These are phyloP conservation scores for Sphaerophoria taeniata DNA, from an alignment of 2,888 invertebrate species.

Conservation along the genomic window DNA sequence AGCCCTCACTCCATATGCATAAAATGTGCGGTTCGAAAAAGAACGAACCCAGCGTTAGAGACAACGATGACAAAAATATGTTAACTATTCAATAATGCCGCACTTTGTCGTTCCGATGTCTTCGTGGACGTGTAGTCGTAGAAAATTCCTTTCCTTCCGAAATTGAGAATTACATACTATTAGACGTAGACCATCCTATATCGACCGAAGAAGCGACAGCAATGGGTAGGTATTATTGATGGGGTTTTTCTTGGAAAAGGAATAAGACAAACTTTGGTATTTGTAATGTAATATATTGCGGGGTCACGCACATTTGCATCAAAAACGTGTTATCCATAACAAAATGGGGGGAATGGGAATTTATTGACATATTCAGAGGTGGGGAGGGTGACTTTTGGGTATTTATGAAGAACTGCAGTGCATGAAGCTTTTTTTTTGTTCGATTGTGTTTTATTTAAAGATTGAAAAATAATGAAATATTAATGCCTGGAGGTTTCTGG, in stretches of 20 bases:
- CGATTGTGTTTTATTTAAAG: neutral
- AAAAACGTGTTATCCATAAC: conserved; percentile 45
- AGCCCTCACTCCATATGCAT: conserved; percentile 11
- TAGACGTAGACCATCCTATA: neutral
- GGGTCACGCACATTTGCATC: conserved; percentile 63
- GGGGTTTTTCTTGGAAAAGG: neutral
- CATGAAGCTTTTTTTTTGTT: conserved; percentile 3
- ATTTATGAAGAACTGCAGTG: neutral
- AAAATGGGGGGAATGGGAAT: conserved; percentile 28
- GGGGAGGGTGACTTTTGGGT: neutral
- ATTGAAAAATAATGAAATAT: neutral
- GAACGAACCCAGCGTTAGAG: neutral
- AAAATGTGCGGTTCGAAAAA: conserved; percentile 5
- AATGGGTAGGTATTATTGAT: neutral
- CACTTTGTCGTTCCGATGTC: conserved; percentile 16
- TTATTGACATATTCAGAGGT: conserved; percentile 37
- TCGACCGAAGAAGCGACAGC: no score
- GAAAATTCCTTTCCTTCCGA: conserved; percentile 37
- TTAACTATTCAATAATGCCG: conserved; percentile 53
- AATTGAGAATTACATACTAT: conserved; percentile 4
- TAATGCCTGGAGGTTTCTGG: neutral
- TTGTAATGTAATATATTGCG: conserved; percentile 62
- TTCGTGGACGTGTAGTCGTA: conserved; percentile 14
- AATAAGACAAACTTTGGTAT: conserved; percentile 56
- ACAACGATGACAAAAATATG: conserved; percentile 39